These are phyloP conservation scores for Drosophila birchii DNA, from an alignment of 2,888 invertebrate species.

Conservation along the genomic window DNA sequence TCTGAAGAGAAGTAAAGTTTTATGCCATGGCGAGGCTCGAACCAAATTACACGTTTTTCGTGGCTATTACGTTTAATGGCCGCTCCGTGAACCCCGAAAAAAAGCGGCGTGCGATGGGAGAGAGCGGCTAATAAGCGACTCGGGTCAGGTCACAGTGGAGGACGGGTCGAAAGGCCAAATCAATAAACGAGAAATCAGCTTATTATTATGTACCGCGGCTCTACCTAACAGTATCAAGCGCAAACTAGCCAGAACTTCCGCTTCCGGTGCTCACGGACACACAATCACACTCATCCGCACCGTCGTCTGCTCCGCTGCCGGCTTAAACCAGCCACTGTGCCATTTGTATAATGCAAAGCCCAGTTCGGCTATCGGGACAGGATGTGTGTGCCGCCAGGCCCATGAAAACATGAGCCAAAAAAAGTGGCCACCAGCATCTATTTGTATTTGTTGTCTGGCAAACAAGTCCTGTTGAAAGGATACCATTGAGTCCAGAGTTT, in stretches of 20 bases:
- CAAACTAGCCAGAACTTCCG: conserved; percentile 82
- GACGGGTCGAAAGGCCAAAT: conserved; percentile 49
- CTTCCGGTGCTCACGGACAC: conserved; percentile 73
- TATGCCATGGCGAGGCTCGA: conserved; percentile 60
- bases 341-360: conserved; percentile 73
- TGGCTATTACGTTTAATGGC: conserved; percentile 73
- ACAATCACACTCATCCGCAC: conserved; percentile 18
- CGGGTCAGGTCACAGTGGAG: conserved; percentile 38
- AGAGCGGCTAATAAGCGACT: conserved; percentile 66
- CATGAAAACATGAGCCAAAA: conserved; percentile 50
- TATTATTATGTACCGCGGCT: conserved; percentile 55
- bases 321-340: conserved; percentile 66
- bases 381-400: conserved; percentile 56
- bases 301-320: conserved; percentile 66
- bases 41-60: conserved; percentile 70
- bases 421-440: conserved; percentile 58
- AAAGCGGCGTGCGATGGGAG: conserved; percentile 3
- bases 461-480: conserved; percentile 53
- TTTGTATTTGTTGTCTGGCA: conserved; percentile 61
- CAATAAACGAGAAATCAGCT: conserved; percentile 76
- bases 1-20: conserved; percentile 58
- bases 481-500: conserved; percentile 47
- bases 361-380: conserved; percentile 72
- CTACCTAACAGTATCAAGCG: conserved; percentile 72
- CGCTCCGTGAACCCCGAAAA: conserved; percentile 48